Evolutionary conservation across 2,888 invertebrate genomes (phyloP).

Genomic region (Tinea pellionella): DNA sequence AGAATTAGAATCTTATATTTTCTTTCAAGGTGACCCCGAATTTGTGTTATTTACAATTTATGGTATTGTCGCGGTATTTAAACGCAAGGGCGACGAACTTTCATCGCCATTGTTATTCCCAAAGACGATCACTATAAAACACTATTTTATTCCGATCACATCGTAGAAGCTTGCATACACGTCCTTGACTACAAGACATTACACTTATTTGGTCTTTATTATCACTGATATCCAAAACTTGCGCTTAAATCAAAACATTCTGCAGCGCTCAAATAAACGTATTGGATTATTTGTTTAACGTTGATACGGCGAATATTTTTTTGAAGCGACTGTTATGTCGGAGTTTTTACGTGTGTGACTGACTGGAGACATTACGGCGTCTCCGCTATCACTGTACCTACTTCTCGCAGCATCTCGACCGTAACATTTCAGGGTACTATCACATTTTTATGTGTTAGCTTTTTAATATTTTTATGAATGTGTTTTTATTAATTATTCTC

Average conservation of each 20-base stretch:
- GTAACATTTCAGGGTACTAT: slow-evolving; percentile 56
- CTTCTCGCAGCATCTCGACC: slow-evolving; percentile 34
- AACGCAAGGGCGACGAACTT: slow-evolving; percentile 56
- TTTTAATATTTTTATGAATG: slow-evolving; percentile 14
- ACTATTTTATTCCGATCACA: slow-evolving; percentile 47
- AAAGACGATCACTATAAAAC: slow-evolving; percentile 37
- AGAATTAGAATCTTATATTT: not conserved
- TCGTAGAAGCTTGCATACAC: slow-evolving; percentile 28
- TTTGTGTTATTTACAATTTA: not conserved
- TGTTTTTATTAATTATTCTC: not conserved
- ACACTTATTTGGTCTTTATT: not conserved
- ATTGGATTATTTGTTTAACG: not conserved
- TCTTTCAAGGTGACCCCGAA: not conserved
- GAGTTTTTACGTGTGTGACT: slow-evolving; percentile 15
- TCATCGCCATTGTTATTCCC: slow-evolving; percentile 53
- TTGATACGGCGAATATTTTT: not conserved
- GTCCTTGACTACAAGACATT: slow-evolving; percentile 2
- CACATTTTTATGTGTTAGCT: slow-evolving; percentile 28
- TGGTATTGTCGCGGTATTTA: slow-evolving; percentile 35
- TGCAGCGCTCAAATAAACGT: not conserved
- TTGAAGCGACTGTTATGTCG: slow-evolving; percentile 16
- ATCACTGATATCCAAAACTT: not conserved
- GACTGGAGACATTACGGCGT: slow-evolving; percentile 8
- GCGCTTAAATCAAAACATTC: not conserved
- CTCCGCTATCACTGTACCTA: slow-evolving; percentile 18